Conservation (phyloP, 2,797 vertebrate genomes). For the Lutjanus campechanus region DNA sequence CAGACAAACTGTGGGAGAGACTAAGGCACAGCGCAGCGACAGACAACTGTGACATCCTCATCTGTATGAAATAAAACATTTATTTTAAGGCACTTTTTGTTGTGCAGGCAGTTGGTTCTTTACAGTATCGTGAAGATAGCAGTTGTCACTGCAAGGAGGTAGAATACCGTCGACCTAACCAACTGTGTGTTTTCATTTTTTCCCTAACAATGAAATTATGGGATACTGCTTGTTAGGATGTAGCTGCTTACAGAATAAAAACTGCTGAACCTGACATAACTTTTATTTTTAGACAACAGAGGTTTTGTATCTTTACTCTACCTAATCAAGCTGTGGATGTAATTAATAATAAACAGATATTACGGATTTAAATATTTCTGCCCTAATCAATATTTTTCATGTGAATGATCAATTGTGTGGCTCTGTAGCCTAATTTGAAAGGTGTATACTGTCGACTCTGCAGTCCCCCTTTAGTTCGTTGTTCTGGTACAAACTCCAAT, state of each 20-base stretch:
- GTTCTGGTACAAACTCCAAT: no score
- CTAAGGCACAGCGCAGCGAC: neutral
- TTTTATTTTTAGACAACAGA: no score
- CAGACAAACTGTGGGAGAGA: constrained; percentile 14
- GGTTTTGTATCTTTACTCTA: no score
- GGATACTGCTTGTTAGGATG: neutral
- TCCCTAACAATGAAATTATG: neutral
- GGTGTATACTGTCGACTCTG: neutral
- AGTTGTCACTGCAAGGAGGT: neutral
- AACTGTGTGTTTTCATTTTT: neutral
- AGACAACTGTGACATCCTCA: constrained; percentile 9
- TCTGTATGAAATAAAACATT: constrained; percentile 7
- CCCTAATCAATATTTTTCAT: neutral
- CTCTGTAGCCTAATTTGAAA: no score
- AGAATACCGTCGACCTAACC: neutral
- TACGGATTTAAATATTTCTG: no score
- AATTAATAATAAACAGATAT: no score
- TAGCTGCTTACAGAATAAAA: neutral
- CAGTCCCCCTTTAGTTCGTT: neutral
- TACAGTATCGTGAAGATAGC: neutral
- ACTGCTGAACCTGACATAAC: no score
- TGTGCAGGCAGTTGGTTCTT: neutral
- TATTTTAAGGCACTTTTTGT: neutral
- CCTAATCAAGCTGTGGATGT: neutral
- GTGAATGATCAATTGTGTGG: neutral